These are phyloP conservation scores for Sigmodon hispidus DNA, from an alignment of 2,113 vertebrate species.

Conservation along the genomic window DNA sequence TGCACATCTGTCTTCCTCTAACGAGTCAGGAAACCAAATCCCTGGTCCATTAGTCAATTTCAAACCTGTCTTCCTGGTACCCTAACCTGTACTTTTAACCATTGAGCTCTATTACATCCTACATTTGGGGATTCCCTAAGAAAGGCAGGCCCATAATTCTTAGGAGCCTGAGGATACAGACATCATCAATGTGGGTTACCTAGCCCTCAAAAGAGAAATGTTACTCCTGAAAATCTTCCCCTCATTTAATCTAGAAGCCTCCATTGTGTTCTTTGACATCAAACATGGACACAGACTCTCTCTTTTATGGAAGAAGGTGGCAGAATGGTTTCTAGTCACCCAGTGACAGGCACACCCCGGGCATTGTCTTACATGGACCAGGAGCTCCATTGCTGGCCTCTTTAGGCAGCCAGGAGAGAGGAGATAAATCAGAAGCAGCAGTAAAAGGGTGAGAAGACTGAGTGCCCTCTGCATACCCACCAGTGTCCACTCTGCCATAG, in stretches of 20 bases:
- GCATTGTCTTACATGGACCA: background rate
- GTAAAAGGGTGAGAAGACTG: background rate
- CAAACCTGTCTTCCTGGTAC: background rate
- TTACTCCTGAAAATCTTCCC: background rate
- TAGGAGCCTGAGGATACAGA: background rate
- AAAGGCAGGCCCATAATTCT: background rate
- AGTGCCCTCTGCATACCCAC: conserved; percentile 82
- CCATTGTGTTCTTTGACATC: background rate
- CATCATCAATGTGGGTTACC: background rate
- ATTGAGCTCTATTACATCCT: background rate
- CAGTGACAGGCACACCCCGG: background rate
- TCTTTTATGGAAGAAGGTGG: background rate
- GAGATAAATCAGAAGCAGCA: background rate
- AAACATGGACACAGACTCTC: background rate
- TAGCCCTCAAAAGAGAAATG: background rate
- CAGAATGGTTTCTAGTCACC: background rate
- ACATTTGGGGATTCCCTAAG: background rate
- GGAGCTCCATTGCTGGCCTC: background rate
- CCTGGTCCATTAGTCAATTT: background rate
- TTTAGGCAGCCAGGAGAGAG: background rate
- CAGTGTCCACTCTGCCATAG: conserved; percentile 85
- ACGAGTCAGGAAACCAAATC: background rate
- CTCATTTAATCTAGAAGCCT: background rate
- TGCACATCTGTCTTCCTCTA: background rate
- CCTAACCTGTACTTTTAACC: background rate